These are phyloP conservation scores for Venustaconcha ellipsiformis DNA, from an alignment of 1,140 invertebrate species.

Conservation along the genomic window DNA sequence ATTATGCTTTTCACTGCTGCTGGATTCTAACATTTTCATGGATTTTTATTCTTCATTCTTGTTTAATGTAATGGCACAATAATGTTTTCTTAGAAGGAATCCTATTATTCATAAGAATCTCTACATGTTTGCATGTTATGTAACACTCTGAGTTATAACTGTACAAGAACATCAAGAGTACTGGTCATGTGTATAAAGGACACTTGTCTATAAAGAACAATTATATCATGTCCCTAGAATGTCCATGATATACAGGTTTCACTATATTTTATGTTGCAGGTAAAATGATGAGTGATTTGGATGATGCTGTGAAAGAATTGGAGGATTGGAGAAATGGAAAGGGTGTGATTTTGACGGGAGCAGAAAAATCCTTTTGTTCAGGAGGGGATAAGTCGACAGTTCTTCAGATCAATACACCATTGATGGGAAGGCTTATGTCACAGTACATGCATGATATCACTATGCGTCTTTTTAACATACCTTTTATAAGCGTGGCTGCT, in stretches of 20 bases:
- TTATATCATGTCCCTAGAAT: too few relatives aligned
- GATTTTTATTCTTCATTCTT: too few relatives aligned
- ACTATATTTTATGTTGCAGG: constrained; percentile 67
- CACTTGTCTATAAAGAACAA: too few relatives aligned
- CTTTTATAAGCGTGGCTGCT: constrained; percentile 72
- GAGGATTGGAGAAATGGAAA: constrained; percentile 71
- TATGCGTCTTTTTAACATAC: constrained; percentile 69
- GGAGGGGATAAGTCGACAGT: constrained; percentile 74
- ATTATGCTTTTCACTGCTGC: too few relatives aligned
- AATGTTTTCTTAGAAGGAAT: too few relatives aligned
- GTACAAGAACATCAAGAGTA: too few relatives aligned
- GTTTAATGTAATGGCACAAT: too few relatives aligned
- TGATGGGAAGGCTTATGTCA: constrained; percentile 70
- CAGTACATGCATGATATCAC: constrained; percentile 72
- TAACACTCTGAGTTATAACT: too few relatives aligned
- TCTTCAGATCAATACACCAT: constrained; percentile 39
- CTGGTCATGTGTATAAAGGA: too few relatives aligned
- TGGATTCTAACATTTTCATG: too few relatives aligned
- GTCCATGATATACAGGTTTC: not conserved
- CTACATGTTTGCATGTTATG: too few relatives aligned
- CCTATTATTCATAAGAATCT: too few relatives aligned
- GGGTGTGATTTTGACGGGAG: constrained; percentile 72
- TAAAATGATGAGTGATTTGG: constrained; percentile 75
- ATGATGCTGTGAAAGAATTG: constrained; percentile 68
- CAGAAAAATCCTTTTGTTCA: constrained; percentile 73